Base-by-base conservation (phyloP, 1,140 invertebrate species). In the Anoplophora glabripennis region DNA sequence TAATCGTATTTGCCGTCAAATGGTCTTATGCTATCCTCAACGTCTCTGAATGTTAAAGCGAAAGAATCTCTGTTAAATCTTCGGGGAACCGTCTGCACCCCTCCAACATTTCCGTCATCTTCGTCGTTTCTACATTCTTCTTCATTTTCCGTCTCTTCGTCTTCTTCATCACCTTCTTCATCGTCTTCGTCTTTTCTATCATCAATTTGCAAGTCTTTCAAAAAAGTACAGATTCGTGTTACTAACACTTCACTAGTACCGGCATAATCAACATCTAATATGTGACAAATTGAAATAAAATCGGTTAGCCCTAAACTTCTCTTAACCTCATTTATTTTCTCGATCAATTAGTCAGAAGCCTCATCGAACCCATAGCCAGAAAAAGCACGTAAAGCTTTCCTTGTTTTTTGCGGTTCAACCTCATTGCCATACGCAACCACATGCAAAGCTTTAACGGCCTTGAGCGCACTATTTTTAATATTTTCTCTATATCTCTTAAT, bases 1-100 rank as follows among this genome's bases (percentile, higher is more conserved):
- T 52, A 52, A 34, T 36, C 34, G 57, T 52, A 21, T 51, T 42
- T 7, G 45, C 45, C 1, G 42, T 48, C 9, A 35, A 42, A 35
- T 12, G 17, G 15, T 34, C 12, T n/a, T n/a, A n/a, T 57, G 33
- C 12, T 21, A 48, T 48, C 37, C 21, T 56, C 35, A 33, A 37
- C 11, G 15, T 15, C 33, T 17, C 7, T n/a, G n/a, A n/a, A n/a
- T n/a, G n/a, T n/a, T n/a, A n/a, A n/a, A n/a, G n/a, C n/a, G n/a
- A n/a, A n/a, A 21, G 17, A 18, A 54, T 10, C 37, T 42, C 40
- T 14, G 44, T 17, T 12, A 41, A 37, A 42, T 15, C 37, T 40
- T 28, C 35, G 14, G 37, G 8, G 21, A 18, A 15, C 14, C 15
- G 17, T 44, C 38, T 15, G 9, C 38, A 34, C 28, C 17, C 12